Conservation (phyloP, 2,113 vertebrate genomes). For the Vombatus ursinus region DNA sequence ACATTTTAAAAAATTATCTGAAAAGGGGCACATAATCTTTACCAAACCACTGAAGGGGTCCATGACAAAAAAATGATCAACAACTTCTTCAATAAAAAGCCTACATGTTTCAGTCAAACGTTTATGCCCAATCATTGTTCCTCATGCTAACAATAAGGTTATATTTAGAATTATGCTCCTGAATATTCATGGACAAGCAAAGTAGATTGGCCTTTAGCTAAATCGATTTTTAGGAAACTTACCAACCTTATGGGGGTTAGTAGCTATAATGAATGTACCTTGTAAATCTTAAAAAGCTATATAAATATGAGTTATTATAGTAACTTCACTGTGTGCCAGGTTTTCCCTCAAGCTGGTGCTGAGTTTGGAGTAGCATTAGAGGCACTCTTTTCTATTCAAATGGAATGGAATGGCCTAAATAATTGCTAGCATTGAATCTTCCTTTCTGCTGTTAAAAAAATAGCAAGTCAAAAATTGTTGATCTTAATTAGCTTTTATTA, state of each 20-base stretch:
- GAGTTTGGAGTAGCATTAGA: not conserved
- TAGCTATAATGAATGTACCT: not conserved
- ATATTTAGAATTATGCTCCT: not conserved
- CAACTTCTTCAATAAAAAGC: not conserved
- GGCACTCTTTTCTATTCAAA: slow-evolving; percentile 33
- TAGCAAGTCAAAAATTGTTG: slow-evolving; percentile 52
- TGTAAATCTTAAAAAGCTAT: not conserved
- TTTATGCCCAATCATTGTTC: not conserved
- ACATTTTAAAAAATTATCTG: not conserved
- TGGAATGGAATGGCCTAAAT: slow-evolving; percentile 58
- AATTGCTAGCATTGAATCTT: slow-evolving; percentile 54
- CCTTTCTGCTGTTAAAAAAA: slow-evolving; percentile 54
- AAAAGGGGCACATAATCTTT: not conserved
- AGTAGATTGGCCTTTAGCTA: not conserved
- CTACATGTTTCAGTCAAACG: not conserved
- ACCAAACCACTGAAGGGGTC: not conserved
- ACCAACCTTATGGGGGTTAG: not conserved
- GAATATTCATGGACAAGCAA: not conserved
- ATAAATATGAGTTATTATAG: not conserved
- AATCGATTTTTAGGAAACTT: not conserved
- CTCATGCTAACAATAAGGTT: not conserved
- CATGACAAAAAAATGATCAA: not conserved
- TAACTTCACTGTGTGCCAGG: not conserved
- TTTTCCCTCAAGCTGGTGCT: slow-evolving; percentile 30
- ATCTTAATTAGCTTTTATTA: slow-evolving; percentile 66